A percentile compares a stretch with the other conserved stretches of the same genome.
phyloP scores from a whole-genome alignment of 2,113 vertebrate species.

The Cyanoliseus patagonus region DNA sequence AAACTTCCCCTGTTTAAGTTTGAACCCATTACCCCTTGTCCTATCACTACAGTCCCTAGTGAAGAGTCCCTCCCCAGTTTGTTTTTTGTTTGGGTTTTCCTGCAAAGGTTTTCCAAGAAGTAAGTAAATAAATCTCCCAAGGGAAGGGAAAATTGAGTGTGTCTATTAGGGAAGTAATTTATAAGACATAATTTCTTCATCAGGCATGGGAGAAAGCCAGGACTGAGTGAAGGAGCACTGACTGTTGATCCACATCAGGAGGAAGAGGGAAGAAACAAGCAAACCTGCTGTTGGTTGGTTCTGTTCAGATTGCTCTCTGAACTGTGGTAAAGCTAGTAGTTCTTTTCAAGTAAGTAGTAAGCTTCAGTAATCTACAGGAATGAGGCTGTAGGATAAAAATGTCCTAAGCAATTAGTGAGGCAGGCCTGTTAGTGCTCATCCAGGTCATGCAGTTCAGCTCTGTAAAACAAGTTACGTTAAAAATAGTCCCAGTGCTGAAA shows the following conservation, averaged over 20 bases:
- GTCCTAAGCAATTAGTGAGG: background rate
- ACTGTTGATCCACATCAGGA: fast-evolving
- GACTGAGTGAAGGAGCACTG: background rate
- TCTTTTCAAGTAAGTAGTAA: background rate
- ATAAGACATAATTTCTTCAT: background rate
- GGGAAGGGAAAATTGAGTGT: background rate
- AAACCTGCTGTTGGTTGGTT: background rate
- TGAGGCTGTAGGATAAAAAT: background rate
- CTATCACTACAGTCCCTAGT: too few species aligned
- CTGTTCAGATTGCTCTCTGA: background rate
- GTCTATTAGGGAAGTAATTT: background rate
- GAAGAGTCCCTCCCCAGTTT: too few species aligned
- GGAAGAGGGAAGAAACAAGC: background rate
- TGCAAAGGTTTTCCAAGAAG: background rate
- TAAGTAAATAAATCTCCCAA: background rate
- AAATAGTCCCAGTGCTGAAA: fast-evolving
- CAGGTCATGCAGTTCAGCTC: background rate
- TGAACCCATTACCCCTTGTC: too few species aligned
- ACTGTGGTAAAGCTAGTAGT: background rate
- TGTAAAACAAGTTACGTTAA: background rate
- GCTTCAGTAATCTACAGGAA: background rate
- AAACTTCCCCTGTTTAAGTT: too few species aligned
- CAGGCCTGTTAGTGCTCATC: background rate
- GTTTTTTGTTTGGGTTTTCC: background rate
- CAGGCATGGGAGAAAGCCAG: background rate